Conservation (phyloP, 2,797 vertebrate species). For the Ara ararauna region DNA sequence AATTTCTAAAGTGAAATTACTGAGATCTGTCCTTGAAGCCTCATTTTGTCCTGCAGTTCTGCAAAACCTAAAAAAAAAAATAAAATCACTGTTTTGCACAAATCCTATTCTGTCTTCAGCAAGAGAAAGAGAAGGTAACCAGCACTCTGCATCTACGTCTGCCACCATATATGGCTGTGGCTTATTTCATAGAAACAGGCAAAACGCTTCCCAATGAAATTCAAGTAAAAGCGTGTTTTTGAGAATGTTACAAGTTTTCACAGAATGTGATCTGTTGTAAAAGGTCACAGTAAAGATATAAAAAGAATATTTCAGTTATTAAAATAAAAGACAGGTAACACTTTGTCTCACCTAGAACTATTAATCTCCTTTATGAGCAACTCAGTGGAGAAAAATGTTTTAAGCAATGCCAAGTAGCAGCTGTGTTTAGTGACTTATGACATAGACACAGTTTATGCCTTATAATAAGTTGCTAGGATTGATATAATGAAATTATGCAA, state of each 20-base stretch:
- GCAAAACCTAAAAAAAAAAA: neutral
- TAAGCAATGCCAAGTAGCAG: neutral
- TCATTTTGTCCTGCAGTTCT: neutral
- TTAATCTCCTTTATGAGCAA: neutral
- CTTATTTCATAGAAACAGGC: neutral
- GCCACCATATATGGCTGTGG: rapidly evolving
- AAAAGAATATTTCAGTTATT: neutral
- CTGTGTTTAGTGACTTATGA: neutral
- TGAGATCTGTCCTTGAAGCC: neutral
- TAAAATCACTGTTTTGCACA: neutral
- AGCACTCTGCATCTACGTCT: too few relatives aligned
- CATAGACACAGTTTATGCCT: neutral
- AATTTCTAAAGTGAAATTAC: neutral
- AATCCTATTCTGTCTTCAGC: neutral
- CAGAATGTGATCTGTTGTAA: neutral
- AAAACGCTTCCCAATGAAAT: neutral
- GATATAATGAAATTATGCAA: neutral
- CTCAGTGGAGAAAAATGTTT: neutral
- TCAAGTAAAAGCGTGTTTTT: neutral
- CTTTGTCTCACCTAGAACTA: neutral
- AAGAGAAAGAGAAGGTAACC: neutral
- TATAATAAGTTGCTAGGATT: neutral
- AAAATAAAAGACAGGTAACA: neutral
- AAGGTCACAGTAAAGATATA: neutral
- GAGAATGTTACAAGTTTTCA: neutral